These are phyloP conservation scores for Fukomys damarensis DNA, from an alignment of 2,113 vertebrate species.

Conservation along the genomic window DNA sequence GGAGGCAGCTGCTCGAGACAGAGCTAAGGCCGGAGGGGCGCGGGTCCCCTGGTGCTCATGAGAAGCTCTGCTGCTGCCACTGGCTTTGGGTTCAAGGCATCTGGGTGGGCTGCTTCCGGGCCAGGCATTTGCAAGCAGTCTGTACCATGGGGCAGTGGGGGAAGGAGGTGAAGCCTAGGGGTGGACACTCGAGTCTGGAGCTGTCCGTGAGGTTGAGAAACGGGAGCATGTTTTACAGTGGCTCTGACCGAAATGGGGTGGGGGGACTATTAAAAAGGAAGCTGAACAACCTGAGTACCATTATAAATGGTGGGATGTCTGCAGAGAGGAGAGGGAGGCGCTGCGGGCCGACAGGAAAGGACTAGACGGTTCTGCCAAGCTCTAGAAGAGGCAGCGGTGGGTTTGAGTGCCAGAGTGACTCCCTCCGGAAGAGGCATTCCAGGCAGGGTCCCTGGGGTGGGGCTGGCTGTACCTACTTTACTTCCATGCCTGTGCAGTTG, in stretches of 20 bases:
- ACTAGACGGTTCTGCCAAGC: not conserved
- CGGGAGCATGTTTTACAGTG: not conserved
- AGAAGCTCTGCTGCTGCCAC: not conserved
- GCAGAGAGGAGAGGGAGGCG: not conserved
- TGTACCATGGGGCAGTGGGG: not conserved
- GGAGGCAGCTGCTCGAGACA: not conserved
- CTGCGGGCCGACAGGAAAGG: too few relatives aligned
- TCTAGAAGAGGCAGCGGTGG: not conserved
- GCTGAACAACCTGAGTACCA: not conserved
- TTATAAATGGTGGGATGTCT: not conserved
- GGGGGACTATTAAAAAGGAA: not conserved
- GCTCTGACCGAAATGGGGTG: not conserved
- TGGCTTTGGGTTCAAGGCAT: not conserved
- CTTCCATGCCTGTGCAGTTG: not conserved
- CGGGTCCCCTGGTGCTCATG: not conserved
- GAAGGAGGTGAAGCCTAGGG: not conserved
- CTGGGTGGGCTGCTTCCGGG: not conserved
- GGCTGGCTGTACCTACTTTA: not conserved
- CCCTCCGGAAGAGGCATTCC: not conserved
- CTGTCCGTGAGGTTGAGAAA: not conserved
- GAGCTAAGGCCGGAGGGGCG: not conserved
- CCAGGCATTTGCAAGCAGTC: not conserved
- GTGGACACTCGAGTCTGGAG: not conserved
- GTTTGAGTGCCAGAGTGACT: not conserved
- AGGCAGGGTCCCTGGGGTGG: accelerated